These are phyloP conservation scores for Oryzias woworae DNA, from an alignment of 2,113 vertebrate species.

Conservation along the genomic window DNA sequence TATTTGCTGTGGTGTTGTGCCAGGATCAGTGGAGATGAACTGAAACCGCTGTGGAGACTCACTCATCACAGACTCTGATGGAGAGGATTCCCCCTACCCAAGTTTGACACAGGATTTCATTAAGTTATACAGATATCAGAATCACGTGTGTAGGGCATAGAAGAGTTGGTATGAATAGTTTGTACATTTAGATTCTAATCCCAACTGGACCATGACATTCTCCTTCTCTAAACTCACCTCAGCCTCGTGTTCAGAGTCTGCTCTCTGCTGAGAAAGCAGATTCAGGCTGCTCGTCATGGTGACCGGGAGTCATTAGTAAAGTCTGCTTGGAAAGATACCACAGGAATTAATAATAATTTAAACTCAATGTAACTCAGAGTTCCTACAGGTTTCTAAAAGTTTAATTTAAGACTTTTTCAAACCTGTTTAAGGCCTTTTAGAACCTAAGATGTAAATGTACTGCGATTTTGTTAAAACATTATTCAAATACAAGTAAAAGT, in stretches of 20 bases:
- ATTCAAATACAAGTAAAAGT: too few species aligned
- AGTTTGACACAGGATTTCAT: conserved; percentile 15
- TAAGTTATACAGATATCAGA: conserved; percentile 5
- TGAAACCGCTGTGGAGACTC: conserved; percentile 92
- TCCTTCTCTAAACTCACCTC: conserved; percentile 81
- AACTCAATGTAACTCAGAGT: neutral
- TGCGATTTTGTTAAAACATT: too few species aligned
- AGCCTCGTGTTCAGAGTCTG: conserved; percentile 86
- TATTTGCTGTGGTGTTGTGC: conserved; percentile 88
- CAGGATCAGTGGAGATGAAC: conserved; percentile 89
- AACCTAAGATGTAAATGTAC: too few species aligned
- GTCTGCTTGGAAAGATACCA: conserved; percentile 83
- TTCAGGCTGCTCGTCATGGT: conserved; percentile 87
- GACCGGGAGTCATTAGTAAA: conserved; percentile 87
- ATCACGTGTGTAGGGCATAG: neutral
- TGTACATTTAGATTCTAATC: neutral
- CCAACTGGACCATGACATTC: neutral
- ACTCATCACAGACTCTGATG: conserved; percentile 89
- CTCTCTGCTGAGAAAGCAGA: conserved; percentile 90
- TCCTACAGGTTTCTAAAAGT: neutral
- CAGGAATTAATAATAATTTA: conserved; percentile 73
- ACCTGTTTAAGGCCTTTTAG: too few species aligned
- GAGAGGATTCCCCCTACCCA: conserved; percentile 59
- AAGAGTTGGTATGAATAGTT: neutral
- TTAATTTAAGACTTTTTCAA: too few species aligned